Evolutionary conservation across 2,888 invertebrate species (phyloP), one percentile per base, ranked within the genome.

Genomic region (Orchesella flavescens): DNA sequence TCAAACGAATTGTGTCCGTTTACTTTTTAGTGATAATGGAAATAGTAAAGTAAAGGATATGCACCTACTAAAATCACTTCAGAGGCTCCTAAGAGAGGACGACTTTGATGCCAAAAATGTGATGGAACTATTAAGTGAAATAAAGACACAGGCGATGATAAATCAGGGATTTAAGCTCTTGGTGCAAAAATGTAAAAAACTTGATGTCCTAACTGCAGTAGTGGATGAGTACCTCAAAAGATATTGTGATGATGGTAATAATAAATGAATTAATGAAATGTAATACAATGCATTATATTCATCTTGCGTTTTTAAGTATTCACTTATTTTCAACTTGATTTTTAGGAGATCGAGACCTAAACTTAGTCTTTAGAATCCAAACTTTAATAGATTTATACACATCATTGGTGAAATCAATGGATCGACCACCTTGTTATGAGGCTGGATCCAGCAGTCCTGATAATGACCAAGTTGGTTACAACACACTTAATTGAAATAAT

Each of bases 41-140:
- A 96, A 95, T 81, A 94, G 94, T 88, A 93, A 95, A 88, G 95
- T 96, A 0, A 93, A 96, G 88, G 98, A 98, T 90, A 92, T 97
- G 75, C 96, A 97, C 90, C 91, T 96, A 65, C 91, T 97, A 83
- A 94, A 95, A 89, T 94, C 95, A 87, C 90, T 92, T 17, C 91
- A 91, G 87, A 86, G 85, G 34, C 19, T 86, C 10, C 66, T 88
- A 1, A 79, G 83, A 65, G 84, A 83, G 49, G 83, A 74, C n/a
- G 71, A 74, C 4, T 79, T 75, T 19, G 83, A 84, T 15, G 53
- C 72, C 10, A 61, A 72, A 9, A 72, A 75, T 17, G 63, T 81
- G 10, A 85, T 87, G 53, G 86, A 87, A 59, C 86, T 89, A 17
- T 61, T 89, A 44, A 61, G 84, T 23, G 89, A 89, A 49, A 88